A percentile compares a stretch with the other conserved stretches of the same genome.
phyloP scores from a whole-genome alignment of 2,888 invertebrate genomes.

The Oligia fasciuncula region DNA sequence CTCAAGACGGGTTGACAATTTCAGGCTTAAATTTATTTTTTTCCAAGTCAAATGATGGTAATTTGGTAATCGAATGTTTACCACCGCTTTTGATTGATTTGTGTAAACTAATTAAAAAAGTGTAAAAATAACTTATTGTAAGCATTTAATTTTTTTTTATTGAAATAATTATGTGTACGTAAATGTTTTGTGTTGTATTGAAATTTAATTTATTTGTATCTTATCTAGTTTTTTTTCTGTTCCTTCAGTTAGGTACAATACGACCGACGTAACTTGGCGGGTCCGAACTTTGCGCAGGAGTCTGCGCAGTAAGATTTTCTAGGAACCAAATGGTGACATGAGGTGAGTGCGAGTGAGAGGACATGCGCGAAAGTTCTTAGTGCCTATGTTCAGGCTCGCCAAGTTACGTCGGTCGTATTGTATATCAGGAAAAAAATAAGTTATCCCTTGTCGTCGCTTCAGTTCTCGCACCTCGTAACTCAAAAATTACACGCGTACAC shows the following conservation, averaged over 20 bases:
- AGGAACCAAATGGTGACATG: too few relatives aligned
- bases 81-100: background rate
- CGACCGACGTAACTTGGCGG: too few relatives aligned
- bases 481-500: too few relatives aligned
- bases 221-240: too few relatives aligned
- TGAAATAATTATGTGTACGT: background rate
- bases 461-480: background rate
- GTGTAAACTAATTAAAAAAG: background rate
- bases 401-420: too few relatives aligned
- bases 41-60: background rate
- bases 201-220: background rate
- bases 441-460: background rate
- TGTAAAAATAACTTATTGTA: conserved; percentile 1
- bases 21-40: background rate
- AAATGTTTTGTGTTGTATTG: background rate
- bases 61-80: background rate
- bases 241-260: too few relatives aligned
- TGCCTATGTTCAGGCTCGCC: too few relatives aligned
- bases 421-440: too few relatives aligned
- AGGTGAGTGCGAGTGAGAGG: too few relatives aligned
- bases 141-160: conserved; percentile 26
- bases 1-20: background rate
- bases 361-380: too few relatives aligned
- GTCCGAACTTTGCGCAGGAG: too few relatives aligned
- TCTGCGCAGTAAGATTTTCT: too few relatives aligned